Conservation (phyloP, 1,140 invertebrate genomes). For the Brachionus sp. region DNA sequence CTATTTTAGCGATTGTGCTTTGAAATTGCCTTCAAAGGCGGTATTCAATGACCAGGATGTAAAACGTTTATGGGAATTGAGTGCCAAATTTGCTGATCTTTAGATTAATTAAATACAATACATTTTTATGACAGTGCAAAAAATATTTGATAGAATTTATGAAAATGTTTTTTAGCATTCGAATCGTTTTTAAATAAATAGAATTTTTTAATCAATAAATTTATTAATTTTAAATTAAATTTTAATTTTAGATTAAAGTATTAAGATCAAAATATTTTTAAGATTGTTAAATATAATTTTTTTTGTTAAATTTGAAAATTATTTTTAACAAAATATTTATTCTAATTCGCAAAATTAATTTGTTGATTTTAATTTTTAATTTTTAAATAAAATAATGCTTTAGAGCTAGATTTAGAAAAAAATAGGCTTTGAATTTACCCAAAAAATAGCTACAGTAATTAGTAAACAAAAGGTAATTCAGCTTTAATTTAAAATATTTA, state of each 20-base stretch:
- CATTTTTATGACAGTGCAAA: not conserved
- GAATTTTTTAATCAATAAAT: not conserved
- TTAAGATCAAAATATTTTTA: too few species aligned
- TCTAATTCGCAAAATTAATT: too few species aligned
- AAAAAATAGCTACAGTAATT: too few species aligned
- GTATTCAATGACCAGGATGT: constrained; percentile 5
- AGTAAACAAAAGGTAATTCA: too few species aligned
- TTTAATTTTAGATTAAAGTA: not conserved
- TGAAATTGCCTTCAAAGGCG: not conserved
- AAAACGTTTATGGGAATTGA: constrained; percentile 7
- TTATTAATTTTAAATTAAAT: not conserved
- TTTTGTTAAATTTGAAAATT: too few species aligned
- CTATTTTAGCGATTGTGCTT: constrained; percentile 48
- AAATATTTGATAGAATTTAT: not conserved
- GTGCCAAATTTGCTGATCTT: not conserved
- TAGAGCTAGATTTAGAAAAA: too few species aligned
- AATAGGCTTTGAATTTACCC: too few species aligned
- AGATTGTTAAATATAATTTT: too few species aligned
- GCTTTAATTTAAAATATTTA: too few species aligned
- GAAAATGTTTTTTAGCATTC: constrained; percentile 4
- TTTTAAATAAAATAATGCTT: too few species aligned
- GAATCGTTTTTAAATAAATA: not conserved
- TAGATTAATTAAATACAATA: not conserved
- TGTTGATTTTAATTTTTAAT: too few species aligned
- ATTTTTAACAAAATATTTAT: too few species aligned